Base-by-base conservation (phyloP, 2,888 invertebrate species). In the Allophyes oxyacanthae region DNA sequence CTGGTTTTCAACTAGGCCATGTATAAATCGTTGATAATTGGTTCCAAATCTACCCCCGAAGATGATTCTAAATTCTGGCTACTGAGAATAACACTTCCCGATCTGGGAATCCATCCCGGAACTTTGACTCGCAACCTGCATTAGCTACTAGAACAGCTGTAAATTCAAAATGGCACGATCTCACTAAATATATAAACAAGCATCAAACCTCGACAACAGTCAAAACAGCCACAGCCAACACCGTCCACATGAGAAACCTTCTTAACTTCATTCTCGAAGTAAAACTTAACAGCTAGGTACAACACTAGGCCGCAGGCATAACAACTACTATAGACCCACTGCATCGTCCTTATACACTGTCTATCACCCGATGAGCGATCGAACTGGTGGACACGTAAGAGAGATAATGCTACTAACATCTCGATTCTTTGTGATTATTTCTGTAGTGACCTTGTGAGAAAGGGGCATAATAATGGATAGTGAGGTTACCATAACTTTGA, bases 181-280 rank as follows among this genome's bases (percentile, higher is more conserved):
- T 20, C 2, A 20, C 20, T 2, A 20, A 20, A 20, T 20, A 20
- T 3, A 45, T 43, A 49, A 63, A 20, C 20, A 46, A 59, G 72
- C 33, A 65, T 52, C 46, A 53, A 81, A 93, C 93, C 92, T 92
- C 81, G 41, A 78, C 88, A 72, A 76, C 73, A 75, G 72, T 66
- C 36, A 82, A 75, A 61, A 68, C 76, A 63, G 71, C 51, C 49
- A 80, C 77, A 66, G 77, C 59, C 33, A 86, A 51, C 30, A 79
- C 33, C 33, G 81, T 56, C 76, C 80, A 79, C 44, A 81, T 34
- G 46, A 88, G 62, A 53, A 64, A 69, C 61, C 58, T 82, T 83
- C 68, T 79, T 85, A 85, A 82, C 70, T 86, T 90, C 93, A 94
- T 94, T 84, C 65, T 91, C 85, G 74, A 81, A 92, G 65, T 91